These are phyloP conservation scores for Drosophila quinaria DNA, from an alignment of 2,888 invertebrate genomes.

Conservation along the genomic window DNA sequence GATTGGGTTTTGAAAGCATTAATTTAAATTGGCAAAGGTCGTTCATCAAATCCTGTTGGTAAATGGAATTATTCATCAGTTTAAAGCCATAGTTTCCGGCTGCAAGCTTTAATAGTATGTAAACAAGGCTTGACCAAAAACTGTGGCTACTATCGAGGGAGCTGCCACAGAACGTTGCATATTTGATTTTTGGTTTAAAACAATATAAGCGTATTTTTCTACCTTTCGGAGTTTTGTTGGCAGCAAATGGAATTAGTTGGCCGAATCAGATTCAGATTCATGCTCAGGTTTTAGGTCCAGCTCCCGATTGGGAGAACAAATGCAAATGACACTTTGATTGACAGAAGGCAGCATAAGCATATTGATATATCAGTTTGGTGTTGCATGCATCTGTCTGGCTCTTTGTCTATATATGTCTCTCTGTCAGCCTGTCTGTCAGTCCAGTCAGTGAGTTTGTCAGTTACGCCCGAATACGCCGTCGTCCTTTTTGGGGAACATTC, in stretches of 20 bases:
- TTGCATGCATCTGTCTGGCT: not conserved
- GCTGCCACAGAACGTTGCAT: conserved; percentile 52
- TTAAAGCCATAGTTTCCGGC: conserved; percentile 18
- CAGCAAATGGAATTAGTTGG: conserved; percentile 68
- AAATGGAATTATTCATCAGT: conserved; percentile 26
- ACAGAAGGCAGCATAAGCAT: conserved; percentile 32
- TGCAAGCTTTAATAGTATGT: conserved; percentile 62
- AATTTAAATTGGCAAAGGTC: conserved; percentile 12
- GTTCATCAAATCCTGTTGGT: conserved; percentile 9
- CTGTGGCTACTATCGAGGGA: conserved; percentile 36
- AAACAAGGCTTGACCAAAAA: conserved; percentile 60
- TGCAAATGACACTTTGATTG: conserved; percentile 53
- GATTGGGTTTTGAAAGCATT: conserved; percentile 10
- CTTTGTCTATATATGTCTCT: conserved; percentile 4
- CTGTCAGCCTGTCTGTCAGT: conserved; percentile 16
- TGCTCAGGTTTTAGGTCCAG: not conserved
- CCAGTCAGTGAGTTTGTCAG: conserved; percentile 31
- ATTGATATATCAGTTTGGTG: conserved; percentile 48
- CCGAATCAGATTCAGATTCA: not conserved
- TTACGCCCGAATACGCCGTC: conserved; percentile 17
- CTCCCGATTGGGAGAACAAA: conserved; percentile 15
- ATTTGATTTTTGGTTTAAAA: conserved; percentile 68
- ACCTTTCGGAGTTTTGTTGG: conserved; percentile 55
- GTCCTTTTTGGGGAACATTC: conserved; percentile 34
- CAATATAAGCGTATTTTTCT: conserved; percentile 50